A percentile compares a stretch with the other conserved stretches of the same genome.
Conservation (phyloP, 2,113 vertebrate species). For the Myotis yumanensis region DNA sequence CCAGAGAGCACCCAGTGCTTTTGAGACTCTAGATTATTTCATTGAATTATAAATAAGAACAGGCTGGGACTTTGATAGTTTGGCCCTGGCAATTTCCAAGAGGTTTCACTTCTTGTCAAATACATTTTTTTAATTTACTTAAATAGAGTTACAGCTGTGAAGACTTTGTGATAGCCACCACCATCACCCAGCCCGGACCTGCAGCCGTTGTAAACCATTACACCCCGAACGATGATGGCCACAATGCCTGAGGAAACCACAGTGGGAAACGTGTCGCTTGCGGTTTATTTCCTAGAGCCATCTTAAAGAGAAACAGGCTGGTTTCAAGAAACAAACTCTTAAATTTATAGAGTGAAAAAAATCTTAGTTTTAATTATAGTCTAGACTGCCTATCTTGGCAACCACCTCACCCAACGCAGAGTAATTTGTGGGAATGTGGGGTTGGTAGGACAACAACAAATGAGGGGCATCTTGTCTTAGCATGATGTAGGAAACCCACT, state of each 20-base stretch:
- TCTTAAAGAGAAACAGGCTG: slow-evolving; percentile 38
- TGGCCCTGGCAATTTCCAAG: not conserved
- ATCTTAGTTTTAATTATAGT: slow-evolving; percentile 62
- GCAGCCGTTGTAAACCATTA: not conserved
- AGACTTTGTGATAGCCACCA: not conserved
- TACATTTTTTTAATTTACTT: slow-evolving; percentile 26
- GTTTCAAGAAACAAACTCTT: slow-evolving; percentile 63
- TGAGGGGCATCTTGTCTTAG: not conserved
- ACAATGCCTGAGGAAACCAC: not conserved
- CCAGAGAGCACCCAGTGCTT: not conserved
- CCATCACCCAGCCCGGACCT: not conserved
- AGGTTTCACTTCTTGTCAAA: slow-evolving; percentile 10
- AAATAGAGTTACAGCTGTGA: not conserved
- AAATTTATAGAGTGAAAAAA: slow-evolving; percentile 65
- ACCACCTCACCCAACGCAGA: not conserved
- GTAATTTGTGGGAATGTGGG: slow-evolving; percentile 18
- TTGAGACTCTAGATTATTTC: not conserved
- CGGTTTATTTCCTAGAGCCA: slow-evolving; percentile 44
- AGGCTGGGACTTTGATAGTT: not conserved
- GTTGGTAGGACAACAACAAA: not conserved
- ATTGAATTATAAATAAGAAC: not conserved
- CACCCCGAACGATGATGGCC: not conserved
- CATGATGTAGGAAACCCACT: not conserved
- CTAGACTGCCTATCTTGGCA: slow-evolving; percentile 60
- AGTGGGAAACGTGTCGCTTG: slow-evolving; percentile 8